Base-by-base conservation (phyloP, 2,113 vertebrate species). In the Clarias macrocephalus region DNA sequence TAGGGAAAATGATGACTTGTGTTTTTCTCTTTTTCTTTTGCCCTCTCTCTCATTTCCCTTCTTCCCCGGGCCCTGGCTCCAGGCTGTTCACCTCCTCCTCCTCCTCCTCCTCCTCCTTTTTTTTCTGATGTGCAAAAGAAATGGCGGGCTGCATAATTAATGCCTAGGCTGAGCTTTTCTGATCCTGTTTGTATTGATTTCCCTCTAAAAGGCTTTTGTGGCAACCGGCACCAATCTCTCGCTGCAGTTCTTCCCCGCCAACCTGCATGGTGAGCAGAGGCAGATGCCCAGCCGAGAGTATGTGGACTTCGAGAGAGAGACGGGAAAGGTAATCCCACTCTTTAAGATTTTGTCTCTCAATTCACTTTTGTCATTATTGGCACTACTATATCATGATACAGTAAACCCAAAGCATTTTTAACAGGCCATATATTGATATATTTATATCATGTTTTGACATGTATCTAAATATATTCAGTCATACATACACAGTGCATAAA, bases 171-270 rank as follows among this genome's bases (percentile, higher is more conserved):
- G 93, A 95, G 95, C 96, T 95, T 85, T 92, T 95, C 96, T 97
- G 96, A 99, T 98, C 96, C 94, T 96, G 94, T 99, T 97, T 97
- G 96, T 98, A 99, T 99, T 96, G 97, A 99, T 98, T 97, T 95
- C 96, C 96, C 94, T 97, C 95, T 97, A 96, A 96, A 96, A 99
- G 98, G 98, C 98, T 95, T 99, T 99, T 94, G 98, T 99, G 94
- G 98, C 98, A 88, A 99, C 98, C 93, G 98, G 98, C 94, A 99
- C 98, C 96, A 99, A 99, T 96, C 97, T 99, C 93, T 99, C 98
- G 89, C 97, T 99, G 92, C 98, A 99, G 97, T 99, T 99, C 96
- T 99, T 99, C 94, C 98, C 98, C 87, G 98, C 98, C 94, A 99
- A 96, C 95, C 96, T 97, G 94, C 98, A 99, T 86, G 97, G 97